Evolutionary conservation across 2,797 vertebrate species (phyloP).

Genomic region (Threskiornis aethiopicus): DNA sequence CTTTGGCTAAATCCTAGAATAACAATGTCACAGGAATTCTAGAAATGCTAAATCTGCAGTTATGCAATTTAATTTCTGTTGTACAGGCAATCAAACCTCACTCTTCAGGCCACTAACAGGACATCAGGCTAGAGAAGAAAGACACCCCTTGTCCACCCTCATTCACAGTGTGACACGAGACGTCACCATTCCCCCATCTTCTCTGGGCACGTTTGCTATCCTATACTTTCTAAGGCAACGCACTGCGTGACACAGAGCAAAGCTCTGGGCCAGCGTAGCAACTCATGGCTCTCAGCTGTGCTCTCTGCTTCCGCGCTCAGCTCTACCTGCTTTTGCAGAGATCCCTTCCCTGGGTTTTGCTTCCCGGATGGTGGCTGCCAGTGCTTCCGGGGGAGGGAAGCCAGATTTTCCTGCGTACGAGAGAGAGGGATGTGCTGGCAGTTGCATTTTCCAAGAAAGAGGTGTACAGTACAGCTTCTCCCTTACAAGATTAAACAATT

Average conservation of each 20-base stretch:
- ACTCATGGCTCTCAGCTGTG: neutral
- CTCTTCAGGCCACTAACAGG: neutral
- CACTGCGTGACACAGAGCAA: neutral
- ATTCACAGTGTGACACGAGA: neutral
- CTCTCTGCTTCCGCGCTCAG: neutral
- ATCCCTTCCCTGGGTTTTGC: neutral
- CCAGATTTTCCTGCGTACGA: slow-evolving; percentile 28
- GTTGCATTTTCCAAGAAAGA: slow-evolving; percentile 67
- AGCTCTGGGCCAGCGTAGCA: neutral
- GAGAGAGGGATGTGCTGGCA: slow-evolving; percentile 32
- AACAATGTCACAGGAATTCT: slow-evolving; percentile 29
- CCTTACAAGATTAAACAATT: slow-evolving; percentile 64
- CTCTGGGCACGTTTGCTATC: neutral
- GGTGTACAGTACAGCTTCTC: slow-evolving; percentile 53
- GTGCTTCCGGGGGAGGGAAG: slow-evolving; percentile 18
- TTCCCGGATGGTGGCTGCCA: slow-evolving; percentile 22
- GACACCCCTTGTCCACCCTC: neutral
- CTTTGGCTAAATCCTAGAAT: slow-evolving; percentile 32
- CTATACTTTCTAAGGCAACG: neutral
- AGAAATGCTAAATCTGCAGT: slow-evolving; percentile 16
- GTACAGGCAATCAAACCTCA: neutral
- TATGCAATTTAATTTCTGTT: slow-evolving; percentile 23
- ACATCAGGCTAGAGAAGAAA: neutral
- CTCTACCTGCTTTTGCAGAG: slow-evolving; percentile 27
- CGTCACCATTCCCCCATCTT: neutral